Conservation (phyloP, 2,113 vertebrate species). For the Bucco capensis region DNA sequence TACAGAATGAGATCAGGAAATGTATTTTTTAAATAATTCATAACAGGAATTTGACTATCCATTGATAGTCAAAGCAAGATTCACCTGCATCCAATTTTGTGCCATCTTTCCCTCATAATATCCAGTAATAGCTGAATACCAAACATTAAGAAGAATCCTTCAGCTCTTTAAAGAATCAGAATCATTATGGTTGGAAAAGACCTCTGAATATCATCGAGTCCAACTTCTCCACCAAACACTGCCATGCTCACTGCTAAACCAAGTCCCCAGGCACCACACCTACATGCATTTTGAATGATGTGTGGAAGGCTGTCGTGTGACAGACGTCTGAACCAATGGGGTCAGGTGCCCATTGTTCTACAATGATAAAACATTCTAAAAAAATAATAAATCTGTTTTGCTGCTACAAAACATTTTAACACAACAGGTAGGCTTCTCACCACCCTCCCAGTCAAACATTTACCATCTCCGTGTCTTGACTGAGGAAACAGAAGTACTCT, state of each 20-base stretch:
- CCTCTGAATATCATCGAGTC: too few species aligned
- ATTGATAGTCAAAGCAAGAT: background rate
- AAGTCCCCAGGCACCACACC: too few species aligned
- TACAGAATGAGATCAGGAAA: background rate
- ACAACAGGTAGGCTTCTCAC: background rate
- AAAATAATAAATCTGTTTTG: background rate
- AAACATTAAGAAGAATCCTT: background rate
- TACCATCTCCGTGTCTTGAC: background rate
- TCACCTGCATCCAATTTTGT: background rate
- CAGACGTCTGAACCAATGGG: background rate
- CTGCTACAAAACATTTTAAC: background rate
- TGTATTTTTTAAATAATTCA: background rate
- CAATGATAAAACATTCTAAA: background rate
- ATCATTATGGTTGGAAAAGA: too few species aligned
- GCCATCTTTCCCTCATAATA: background rate
- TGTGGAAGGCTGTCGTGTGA: rapidly evolving
- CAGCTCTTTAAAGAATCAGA: background rate
- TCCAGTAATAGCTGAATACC: rapidly evolving
- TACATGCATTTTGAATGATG: too few species aligned
- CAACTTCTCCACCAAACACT: too few species aligned
- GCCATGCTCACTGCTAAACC: too few species aligned
- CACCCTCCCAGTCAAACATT: background rate
- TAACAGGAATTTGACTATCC: background rate
- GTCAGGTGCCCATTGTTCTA: background rate
- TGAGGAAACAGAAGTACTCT: background rate